Base-by-base conservation (phyloP, 1,140 invertebrate genomes). In the Drosophila melanica region DNA sequence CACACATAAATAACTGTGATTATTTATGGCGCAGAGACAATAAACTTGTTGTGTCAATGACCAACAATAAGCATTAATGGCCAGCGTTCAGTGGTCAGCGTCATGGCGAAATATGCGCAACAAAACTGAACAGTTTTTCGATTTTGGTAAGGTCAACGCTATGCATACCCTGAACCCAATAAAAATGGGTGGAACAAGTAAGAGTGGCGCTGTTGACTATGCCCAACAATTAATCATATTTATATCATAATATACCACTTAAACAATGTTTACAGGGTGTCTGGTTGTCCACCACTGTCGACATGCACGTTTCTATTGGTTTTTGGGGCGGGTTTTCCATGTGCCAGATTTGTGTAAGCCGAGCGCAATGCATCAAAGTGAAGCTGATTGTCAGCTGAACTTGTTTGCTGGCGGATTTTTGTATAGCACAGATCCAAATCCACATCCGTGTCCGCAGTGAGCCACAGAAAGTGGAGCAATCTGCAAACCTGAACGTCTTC, bases 321-420 rank as follows among this genome's bases (percentile, higher is more conserved):
- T 27, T 62, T 50, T 39, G 33, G 20, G 12, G 20, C 51, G 73
- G 65, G 14, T 59, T 79, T 85, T 77, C 55, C 69, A 60, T 75
- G 69, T 39, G 63, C 64, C 72, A 76, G 14, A 58, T 77, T 65
- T 41, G 47, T 51, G 30, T 45, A 60, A 59, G 35, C 27, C 54
- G n/a, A 33, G 23, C 64, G 58, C 58, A 69, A 42, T 63, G 58
- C 69, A 68, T 55, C 74, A 74, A 51, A 69, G 57, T 79, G 82
- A 84, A 64, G 77, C 55, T 86, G 79, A 86, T 81, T 86, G 81
- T 85, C 82, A 85, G 81, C 59, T 81, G 78, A 81, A 86, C 82
- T 86, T 87, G 81, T 85, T 85, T 62, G 58, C 42, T 77, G 75
- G 74, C 81, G 81, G 78, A 87, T 72, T 86, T 87, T 81, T 60